These are phyloP conservation scores for Prosapia bicincta DNA, from an alignment of 2,888 invertebrate species.

Conservation along the genomic window DNA sequence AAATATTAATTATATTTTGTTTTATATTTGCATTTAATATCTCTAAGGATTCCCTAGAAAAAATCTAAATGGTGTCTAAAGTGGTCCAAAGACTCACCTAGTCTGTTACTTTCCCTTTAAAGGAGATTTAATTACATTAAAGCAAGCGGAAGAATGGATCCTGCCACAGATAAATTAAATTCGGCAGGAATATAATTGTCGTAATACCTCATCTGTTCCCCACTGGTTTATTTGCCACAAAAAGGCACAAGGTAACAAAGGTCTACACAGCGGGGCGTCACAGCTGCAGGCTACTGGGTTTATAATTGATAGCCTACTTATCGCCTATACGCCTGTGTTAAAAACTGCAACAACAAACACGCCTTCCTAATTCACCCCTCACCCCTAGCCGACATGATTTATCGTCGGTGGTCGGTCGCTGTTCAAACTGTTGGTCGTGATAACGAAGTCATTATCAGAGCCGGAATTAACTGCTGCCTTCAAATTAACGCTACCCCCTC, in stretches of 20 bases:
- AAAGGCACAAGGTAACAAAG: background rate
- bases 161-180: no score
- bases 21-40: no score
- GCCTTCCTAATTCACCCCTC: slow-evolving; percentile 2
- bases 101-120: no score
- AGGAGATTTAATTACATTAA: no score
- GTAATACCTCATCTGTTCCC: no score
- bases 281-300: background rate
- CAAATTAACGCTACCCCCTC: background rate
- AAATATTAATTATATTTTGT: no score
- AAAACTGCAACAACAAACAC: slow-evolving; percentile 2
- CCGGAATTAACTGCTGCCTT: background rate
- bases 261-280: background rate
- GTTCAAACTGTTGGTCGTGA: background rate
- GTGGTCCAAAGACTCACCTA: no score
- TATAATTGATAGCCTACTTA: background rate
- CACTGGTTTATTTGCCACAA: background rate
- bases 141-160: no score
- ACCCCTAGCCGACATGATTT: background rate
- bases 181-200: no score
- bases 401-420: background rate
- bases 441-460: background rate
- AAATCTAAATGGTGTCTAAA: no score
- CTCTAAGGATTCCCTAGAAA: no score
- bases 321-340: background rate